Base-by-base conservation (phyloP, 2,113 vertebrate species). In the Hydropotes inermis region DNA sequence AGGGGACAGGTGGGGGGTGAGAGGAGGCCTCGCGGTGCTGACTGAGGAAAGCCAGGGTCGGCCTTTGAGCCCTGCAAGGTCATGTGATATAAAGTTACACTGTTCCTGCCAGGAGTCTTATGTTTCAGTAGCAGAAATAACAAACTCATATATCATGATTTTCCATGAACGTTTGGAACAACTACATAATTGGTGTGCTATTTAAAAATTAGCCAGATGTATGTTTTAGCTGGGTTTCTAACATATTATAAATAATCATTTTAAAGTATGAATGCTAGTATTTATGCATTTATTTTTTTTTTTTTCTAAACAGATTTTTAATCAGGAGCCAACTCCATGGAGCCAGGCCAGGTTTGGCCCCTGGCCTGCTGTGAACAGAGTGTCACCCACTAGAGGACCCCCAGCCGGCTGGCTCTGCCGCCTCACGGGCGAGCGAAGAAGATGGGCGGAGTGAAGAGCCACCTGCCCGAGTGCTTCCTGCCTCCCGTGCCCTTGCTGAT, bases 401-500 rank as follows among this genome's bases (percentile, higher is more conserved):
- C 45, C 60, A 50, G 78, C 27, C 2, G 25, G 86, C 95, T 94
- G 30, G 60, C 97, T 96, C 98, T 97, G 61, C 95, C 93, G 74
- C 96, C 50, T 70, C 97, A 27, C 2, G 52, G 81, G 74, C 74
- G 81, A 92, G 97, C 88, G 67, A 97, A 98, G 97, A 98, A 98
- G 98, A 98, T 99, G 99, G 98, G 95, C 88, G 96, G 78, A 87
- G 55, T 91, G 90, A 98, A 94, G 95, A 97, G 85, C 97, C 96
- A 67, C 97, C 97, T 96, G 97, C 93, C 97, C 84, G 96, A 97
- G 98, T 98, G 95, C 96, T 98, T 99, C 93, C 98, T 98, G 97
- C 98, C 98, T 97, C 97, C 98, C 84, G 98, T 98, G 81, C 79
- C 95, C 98, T 98, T 99, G 96, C 76, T 99, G 58, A 98, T 98